Percentiles rank a stretch among this genome's conserved stretches.
These are phyloP conservation scores for Naso thynnoides DNA, from an alignment of 2,797 vertebrate genomes.

Conservation along the genomic window DNA sequence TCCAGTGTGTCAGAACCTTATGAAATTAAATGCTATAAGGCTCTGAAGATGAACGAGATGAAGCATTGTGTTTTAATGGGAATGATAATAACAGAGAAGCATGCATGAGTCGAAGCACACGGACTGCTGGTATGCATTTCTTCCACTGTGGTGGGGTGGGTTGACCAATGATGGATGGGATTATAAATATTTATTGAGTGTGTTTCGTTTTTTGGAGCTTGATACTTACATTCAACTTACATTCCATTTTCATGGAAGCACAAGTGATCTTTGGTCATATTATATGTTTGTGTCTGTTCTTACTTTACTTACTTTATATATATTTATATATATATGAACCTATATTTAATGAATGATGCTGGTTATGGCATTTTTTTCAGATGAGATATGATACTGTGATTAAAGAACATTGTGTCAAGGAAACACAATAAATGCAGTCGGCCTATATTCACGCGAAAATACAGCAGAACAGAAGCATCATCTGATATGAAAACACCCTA, in stretches of 20 bases:
- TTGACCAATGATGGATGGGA: conserved; percentile 16
- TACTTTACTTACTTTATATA: background rate
- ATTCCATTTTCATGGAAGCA: background rate
- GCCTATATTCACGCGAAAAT: too few relatives aligned
- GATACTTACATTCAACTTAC: background rate
- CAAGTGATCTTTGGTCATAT: background rate
- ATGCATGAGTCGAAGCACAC: conserved; percentile 19
- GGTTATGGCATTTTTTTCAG: too few relatives aligned
- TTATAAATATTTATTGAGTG: conserved; percentile 21
- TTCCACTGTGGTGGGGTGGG: conserved; percentile 34
- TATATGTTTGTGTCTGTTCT: background rate
- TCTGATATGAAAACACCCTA: too few relatives aligned
- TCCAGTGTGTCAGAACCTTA: background rate
- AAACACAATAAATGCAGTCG: background rate
- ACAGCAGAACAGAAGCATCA: too few relatives aligned
- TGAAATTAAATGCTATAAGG: conserved; percentile 22
- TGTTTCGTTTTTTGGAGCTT: conserved; percentile 13
- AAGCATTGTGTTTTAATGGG: conserved; percentile 26
- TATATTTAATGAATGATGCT: too few relatives aligned
- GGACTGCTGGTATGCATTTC: conserved; percentile 13
- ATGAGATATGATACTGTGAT: background rate
- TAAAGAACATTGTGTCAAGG: background rate
- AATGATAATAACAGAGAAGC: background rate
- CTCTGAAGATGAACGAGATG: conserved; percentile 9
- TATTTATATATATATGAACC: too few relatives aligned